Evolutionary conservation across 2,797 vertebrate species (phyloP).

Genomic region (Pipistrellus kuhlii): DNA sequence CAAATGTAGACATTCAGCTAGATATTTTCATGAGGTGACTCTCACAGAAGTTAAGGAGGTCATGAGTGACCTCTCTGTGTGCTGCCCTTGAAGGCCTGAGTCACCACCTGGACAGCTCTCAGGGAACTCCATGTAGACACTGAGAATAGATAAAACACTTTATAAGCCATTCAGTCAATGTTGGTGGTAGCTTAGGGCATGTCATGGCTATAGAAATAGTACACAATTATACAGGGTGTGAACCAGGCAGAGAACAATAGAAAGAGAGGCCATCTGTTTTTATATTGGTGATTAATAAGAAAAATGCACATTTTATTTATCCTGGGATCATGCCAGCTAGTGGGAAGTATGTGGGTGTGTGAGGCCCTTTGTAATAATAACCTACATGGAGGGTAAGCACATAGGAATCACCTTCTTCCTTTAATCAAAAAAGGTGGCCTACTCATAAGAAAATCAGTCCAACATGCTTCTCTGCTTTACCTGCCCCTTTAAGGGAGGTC

Average conservation of each 20-base stretch:
- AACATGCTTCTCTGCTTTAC: not conserved
- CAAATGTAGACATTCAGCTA: not conserved
- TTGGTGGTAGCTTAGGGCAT: conserved; percentile 58
- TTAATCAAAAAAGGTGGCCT: conserved; percentile 35
- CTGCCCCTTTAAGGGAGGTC: not conserved
- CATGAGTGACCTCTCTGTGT: conserved; percentile 38
- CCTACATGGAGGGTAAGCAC: not conserved
- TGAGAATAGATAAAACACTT: conserved; percentile 32
- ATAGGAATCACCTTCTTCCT: conserved; percentile 18
- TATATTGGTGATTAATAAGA: conserved; percentile 71
- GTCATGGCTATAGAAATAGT: conserved; percentile 47
- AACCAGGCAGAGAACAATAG: conserved; percentile 68
- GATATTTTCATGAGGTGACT: not conserved
- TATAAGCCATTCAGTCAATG: conserved; percentile 61
- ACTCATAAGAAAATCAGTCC: too few species aligned
- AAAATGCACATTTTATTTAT: conserved; percentile 67
- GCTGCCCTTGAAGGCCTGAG: conserved; percentile 43
- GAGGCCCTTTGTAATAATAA: conserved; percentile 60
- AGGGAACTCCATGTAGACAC: conserved; percentile 24
- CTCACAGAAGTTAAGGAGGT: not conserved
- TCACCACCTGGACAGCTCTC: not conserved
- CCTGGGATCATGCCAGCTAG: conserved; percentile 51
- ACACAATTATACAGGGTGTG: conserved; percentile 58
- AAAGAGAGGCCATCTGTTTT: conserved; percentile 65
- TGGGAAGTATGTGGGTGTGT: conserved; percentile 48